phyloP scores from a whole-genome alignment of 2,888 invertebrate species.

The Coremacera marginata region DNA sequence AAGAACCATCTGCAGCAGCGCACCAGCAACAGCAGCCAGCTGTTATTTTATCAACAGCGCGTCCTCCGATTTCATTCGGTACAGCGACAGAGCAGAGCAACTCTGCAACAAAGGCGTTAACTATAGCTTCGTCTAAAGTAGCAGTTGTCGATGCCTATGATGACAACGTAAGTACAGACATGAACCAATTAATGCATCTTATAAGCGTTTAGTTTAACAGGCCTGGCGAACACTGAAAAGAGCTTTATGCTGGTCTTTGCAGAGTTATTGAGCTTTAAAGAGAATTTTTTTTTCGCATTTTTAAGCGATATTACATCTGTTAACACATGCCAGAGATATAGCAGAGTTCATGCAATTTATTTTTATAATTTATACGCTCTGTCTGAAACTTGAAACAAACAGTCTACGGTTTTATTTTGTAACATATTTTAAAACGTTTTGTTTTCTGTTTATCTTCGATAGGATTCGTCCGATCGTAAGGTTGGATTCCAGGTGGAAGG shows the following conservation, averaged over 20 bases:
- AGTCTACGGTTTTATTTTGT: not conserved
- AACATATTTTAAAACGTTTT: not conserved
- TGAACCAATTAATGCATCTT: not conserved
- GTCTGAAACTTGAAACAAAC: too few relatives aligned
- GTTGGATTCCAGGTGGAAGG: constrained; percentile 76
- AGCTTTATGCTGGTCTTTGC: too few relatives aligned
- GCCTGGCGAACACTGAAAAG: too few relatives aligned
- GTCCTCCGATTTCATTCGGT: constrained; percentile 41
- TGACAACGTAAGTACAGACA: constrained; percentile 72
- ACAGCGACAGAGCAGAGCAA: constrained; percentile 54
- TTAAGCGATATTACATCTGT: too few relatives aligned
- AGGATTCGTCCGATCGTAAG: constrained; percentile 72
- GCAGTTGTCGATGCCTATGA: constrained; percentile 73
- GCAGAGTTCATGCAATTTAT: too few relatives aligned
- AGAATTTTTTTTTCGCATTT: too few relatives aligned
- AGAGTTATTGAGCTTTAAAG: too few relatives aligned
- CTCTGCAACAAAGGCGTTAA: constrained; percentile 37
- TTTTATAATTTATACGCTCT: too few relatives aligned
- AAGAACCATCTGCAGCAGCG: constrained; percentile 11
- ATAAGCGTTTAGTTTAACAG: too few relatives aligned
- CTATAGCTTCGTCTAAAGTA: constrained; percentile 45
- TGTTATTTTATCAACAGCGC: constrained; percentile 41
- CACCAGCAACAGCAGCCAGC: constrained; percentile 30
- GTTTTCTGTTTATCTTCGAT: constrained; percentile 25
- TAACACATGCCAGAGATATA: too few relatives aligned